Base-by-base conservation (phyloP, 2,113 vertebrate genomes). In the Zosterops pallidus region DNA sequence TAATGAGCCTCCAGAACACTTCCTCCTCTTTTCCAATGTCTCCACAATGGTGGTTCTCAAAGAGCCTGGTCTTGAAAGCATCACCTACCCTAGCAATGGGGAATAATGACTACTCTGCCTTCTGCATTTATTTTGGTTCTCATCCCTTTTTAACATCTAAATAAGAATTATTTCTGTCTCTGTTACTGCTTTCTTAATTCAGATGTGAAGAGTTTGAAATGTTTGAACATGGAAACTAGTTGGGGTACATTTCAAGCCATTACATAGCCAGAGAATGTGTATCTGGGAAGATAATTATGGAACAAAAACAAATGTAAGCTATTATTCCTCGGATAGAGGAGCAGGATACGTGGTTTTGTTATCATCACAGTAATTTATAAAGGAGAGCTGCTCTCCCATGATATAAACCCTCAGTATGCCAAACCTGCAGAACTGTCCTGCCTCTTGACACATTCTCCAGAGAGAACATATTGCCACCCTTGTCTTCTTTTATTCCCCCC, bases 241-340 rank as follows among this genome's bases (percentile, higher is more conserved):
- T 87, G 37, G n/a, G 23, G 26, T 47, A 49, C 18, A 77, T 79
- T 83, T 92, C 75, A 72, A 78, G 44, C 60, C 55, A 20, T 52
- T 56, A n/a, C 6, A 11, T 4, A 69, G 44, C 49, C 69, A 92
- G 22, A 76, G 39, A 89, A 52, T 20, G 37, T 9, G 28, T 49
- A 68, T 57, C 77, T 92, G 84, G 81, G 82, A 96, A 95, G 70
- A 89, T 39, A 77, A 65, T 95, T 64, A 83, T 33, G 67, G 57
- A 55, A 92, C 37, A 65, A 92, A 87, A 91, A 68, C 16, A 85
- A 71, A n/a, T 6, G 15, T 4, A 52, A 60, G 20, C 11, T 71
- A 67, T 71, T 75, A 24, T 84, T 86, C 60, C 46, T 37, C 62
- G 69, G 60, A 70, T 9, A 76, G n/a, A 53, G 41, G n/a, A 79